These are phyloP conservation scores for Chloroclystis v-ata DNA, from an alignment of 2,888 invertebrate genomes.

Conservation along the genomic window DNA sequence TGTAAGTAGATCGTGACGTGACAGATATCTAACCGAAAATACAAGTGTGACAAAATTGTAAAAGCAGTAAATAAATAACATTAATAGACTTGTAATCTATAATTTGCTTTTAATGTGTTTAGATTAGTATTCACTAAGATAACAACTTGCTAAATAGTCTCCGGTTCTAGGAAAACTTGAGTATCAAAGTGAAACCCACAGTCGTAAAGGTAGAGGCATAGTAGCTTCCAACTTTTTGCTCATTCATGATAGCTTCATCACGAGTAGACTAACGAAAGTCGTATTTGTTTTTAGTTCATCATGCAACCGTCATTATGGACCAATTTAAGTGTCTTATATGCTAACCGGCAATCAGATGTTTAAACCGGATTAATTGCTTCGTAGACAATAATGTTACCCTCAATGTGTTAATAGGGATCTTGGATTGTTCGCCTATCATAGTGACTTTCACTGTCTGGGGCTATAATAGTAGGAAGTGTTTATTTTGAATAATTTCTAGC, in stretches of 20 bases:
- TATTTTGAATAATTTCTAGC: not conserved
- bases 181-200: conserved; percentile 5
- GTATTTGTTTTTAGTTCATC: conserved; percentile 46
- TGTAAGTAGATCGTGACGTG: too few species aligned
- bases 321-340: conserved; percentile 32
- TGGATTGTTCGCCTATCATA: conserved; percentile 36
- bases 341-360: conserved; percentile 37
- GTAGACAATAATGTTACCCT: conserved; percentile 38
- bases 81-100: too few species aligned
- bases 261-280: conserved; percentile 21
- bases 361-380: conserved; percentile 46
- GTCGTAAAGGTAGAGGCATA: not conserved
- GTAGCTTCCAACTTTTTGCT: conserved; percentile 8
- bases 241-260: conserved; percentile 14
- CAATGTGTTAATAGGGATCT: conserved; percentile 45
- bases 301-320: conserved; percentile 36
- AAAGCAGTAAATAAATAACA: too few species aligned
- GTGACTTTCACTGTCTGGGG: conserved; percentile 50
- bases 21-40: too few species aligned
- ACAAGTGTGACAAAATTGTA: too few species aligned
- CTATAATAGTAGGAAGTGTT: conserved; percentile 35
- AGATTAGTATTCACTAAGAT: not conserved
- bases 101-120: too few species aligned
- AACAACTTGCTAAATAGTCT: not conserved
- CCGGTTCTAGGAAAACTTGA: conserved; percentile 1